Percentiles rank a stretch among this genome's conserved stretches.
Evolutionary conservation across 2,797 vertebrate genomes (phyloP).

Genomic region (Hyperoplus immaculatus): DNA sequence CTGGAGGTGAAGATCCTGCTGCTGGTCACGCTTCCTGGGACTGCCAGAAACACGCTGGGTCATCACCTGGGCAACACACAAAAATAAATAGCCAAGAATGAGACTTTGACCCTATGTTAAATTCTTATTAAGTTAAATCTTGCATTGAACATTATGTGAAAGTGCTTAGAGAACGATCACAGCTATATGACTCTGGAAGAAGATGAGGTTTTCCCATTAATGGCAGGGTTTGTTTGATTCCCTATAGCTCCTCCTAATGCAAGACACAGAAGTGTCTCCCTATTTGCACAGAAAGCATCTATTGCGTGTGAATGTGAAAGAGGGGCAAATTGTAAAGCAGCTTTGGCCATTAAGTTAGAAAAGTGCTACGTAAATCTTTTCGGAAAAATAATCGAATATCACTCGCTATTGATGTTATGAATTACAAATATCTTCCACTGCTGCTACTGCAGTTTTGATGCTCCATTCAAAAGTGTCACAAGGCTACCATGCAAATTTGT

Average conservation of each 20-base stretch:
- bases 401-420: too few relatives aligned
- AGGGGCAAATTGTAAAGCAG: neutral
- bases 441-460: neutral
- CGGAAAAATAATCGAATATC: neutral
- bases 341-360: neutral
- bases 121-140: neutral
- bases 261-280: neutral
- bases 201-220: neutral
- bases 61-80: slow-evolving; percentile 83
- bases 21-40: slow-evolving; percentile 83
- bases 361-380: neutral
- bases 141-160: neutral
- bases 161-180: neutral
- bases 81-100: slow-evolving; percentile 8
- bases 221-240: neutral
- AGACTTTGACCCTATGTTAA: neutral
- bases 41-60: slow-evolving; percentile 80
- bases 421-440: neutral
- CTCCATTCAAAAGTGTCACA: neutral
- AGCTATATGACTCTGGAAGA: neutral
- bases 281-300: neutral
- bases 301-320: neutral
- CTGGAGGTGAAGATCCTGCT: slow-evolving; percentile 89
- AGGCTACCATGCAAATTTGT: neutral
- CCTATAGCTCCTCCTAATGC: neutral